A percentile compares a stretch with the other conserved stretches of the same genome.
phyloP scores from a whole-genome alignment of 2,797 vertebrate genomes.

The Monodelphis domestica region DNA sequence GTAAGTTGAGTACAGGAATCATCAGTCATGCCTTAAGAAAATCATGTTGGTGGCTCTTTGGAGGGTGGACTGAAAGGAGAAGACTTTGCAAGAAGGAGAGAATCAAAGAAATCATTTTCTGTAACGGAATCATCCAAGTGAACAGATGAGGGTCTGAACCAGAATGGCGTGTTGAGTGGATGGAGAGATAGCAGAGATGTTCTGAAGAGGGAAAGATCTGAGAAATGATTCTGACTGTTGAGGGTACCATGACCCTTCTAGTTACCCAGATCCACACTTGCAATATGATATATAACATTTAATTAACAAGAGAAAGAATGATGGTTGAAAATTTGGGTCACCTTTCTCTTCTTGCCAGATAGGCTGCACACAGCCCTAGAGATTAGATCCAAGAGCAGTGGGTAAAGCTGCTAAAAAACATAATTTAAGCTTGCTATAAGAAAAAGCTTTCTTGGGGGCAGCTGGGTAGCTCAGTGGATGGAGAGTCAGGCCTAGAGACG shows the following conservation, averaged over 20 bases:
- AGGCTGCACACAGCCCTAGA: not conserved
- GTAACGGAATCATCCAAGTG: not conserved
- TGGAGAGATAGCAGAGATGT: not conserved
- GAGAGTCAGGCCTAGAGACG: too few relatives aligned
- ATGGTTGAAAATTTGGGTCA: not conserved
- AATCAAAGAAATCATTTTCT: not conserved
- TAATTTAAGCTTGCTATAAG: not conserved
- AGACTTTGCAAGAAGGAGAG: not conserved
- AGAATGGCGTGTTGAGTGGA: not conserved
- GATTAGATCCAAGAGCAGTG: not conserved
- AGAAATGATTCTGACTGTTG: not conserved
- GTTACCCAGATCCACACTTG: not conserved
- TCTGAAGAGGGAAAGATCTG: not conserved
- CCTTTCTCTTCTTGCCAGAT: not conserved
- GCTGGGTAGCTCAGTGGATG: too few relatives aligned
- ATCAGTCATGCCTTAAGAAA: too few relatives aligned
- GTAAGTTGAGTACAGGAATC: not conserved
- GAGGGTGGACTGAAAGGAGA: not conserved
- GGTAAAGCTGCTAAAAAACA: not conserved
- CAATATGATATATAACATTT: not conserved
- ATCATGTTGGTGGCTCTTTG: not conserved
- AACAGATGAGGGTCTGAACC: not conserved
- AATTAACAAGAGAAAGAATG: not conserved
- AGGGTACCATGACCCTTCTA: not conserved
- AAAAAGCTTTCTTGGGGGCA: not conserved